Evolutionary conservation across 2,888 invertebrate genomes (phyloP).

Genomic region (Thymelicus acteon): DNA sequence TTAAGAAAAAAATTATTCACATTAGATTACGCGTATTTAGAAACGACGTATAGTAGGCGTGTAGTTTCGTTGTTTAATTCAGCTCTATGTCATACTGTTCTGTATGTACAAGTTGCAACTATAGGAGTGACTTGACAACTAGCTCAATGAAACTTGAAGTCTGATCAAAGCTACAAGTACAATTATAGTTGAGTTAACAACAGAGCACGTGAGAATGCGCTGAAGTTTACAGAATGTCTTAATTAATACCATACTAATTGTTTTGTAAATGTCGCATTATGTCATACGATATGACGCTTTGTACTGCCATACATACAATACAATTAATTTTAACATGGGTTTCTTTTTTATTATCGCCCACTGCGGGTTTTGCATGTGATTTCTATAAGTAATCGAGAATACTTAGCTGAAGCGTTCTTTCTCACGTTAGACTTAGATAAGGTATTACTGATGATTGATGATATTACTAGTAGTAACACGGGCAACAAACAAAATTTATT

Average conservation of each 20-base stretch:
- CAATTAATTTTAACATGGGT: too few species aligned
- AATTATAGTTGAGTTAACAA: neutral
- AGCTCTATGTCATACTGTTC: neutral
- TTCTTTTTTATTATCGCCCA: too few species aligned
- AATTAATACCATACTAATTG: conserved; percentile 8
- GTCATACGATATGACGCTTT: neutral
- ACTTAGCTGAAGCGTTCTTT: too few species aligned
- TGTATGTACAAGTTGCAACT: neutral
- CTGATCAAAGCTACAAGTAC: conserved; percentile 7
- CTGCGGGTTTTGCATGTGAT: too few species aligned
- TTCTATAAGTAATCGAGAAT: too few species aligned
- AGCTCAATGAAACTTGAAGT: conserved; percentile 22
- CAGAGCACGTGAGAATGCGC: conserved; percentile 1
- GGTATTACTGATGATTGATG: too few species aligned
- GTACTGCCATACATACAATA: neutral
- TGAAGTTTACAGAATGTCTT: conserved; percentile 1
- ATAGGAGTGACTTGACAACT: conserved; percentile 13
- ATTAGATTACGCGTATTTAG: too few species aligned
- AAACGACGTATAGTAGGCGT: too few species aligned
- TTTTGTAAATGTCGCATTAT: neutral
- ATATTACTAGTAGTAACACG: too few species aligned
- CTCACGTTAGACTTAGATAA: too few species aligned
- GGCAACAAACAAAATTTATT: too few species aligned
- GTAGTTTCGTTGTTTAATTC: neutral
- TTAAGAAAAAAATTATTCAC: too few species aligned